These are phyloP conservation scores for Uromys caudimaculatus DNA, from an alignment of 2,797 vertebrate genomes.

Conservation along the genomic window DNA sequence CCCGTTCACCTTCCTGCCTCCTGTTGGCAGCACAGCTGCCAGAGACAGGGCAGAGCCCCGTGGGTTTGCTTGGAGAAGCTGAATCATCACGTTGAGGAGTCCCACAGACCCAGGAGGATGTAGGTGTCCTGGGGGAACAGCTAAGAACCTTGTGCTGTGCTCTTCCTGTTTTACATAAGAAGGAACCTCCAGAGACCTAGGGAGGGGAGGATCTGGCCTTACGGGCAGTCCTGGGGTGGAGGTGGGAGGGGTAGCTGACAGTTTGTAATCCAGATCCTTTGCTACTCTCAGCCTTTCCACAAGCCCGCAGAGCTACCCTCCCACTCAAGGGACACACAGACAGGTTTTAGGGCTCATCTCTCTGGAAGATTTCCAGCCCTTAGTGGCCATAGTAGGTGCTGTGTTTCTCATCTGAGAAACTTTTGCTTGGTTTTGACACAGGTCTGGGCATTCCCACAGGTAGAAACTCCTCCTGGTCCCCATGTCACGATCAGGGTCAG, in stretches of 20 bases:
- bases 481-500: background rate
- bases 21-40: background rate
- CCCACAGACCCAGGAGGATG: background rate
- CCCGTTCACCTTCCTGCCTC: background rate
- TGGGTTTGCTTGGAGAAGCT: background rate
- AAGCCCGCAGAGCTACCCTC: background rate
- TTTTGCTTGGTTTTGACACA: background rate
- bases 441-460: background rate
- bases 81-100: background rate
- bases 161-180: constrained; percentile 13
- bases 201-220: background rate
- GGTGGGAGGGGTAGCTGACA: background rate
- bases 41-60: background rate
- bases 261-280: background rate
- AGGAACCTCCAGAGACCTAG: background rate
- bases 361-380: background rate
- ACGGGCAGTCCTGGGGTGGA: background rate
- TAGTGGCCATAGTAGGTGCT: too few relatives aligned
- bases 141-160: background rate
- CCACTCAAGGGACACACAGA: background rate
- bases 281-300: background rate
- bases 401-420: background rate
- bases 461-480: background rate
- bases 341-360: background rate
- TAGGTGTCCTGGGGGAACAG: background rate